phyloP scores from a whole-genome alignment of 2,113 vertebrate species.

The Hylia prasina region DNA sequence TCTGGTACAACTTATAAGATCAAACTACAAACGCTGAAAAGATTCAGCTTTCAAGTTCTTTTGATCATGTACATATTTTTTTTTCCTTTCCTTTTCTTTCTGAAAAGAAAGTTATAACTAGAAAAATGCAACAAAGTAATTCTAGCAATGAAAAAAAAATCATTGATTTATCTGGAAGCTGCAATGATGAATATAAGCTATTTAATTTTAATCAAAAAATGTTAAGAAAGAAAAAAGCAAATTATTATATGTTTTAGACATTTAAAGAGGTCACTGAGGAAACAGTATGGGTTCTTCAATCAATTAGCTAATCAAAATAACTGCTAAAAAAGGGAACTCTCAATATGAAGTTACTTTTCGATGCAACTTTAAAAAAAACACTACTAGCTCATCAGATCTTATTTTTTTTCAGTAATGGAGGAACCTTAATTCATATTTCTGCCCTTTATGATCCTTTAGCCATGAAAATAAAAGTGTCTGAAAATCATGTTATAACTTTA shows the following conservation, averaged over 20 bases:
- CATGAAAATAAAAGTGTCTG: not conserved
- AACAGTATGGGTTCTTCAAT: not conserved
- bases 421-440: not conserved
- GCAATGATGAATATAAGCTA: not conserved
- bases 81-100: not conserved
- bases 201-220: not conserved
- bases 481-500: not conserved
- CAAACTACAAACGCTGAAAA: not conserved
- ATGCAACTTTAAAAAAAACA: not conserved
- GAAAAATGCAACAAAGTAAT: not conserved
- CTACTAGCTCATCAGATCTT: not conserved
- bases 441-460: not conserved
- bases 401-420: not conserved
- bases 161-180: not conserved
- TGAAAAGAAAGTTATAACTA: not conserved
- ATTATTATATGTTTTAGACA: not conserved
- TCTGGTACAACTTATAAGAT: not conserved
- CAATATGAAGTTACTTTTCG: not conserved
- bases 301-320: not conserved
- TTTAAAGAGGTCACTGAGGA: not conserved
- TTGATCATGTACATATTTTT: not conserved
- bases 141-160: not conserved
- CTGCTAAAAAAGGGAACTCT: not conserved
- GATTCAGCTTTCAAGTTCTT: slow-evolving; percentile 9
- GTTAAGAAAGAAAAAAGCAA: not conserved